Evolutionary conservation across 2,113 vertebrate genomes (phyloP), one percentile per base, ranked within the genome.

Genomic region (Rhodinocichla rosea): DNA sequence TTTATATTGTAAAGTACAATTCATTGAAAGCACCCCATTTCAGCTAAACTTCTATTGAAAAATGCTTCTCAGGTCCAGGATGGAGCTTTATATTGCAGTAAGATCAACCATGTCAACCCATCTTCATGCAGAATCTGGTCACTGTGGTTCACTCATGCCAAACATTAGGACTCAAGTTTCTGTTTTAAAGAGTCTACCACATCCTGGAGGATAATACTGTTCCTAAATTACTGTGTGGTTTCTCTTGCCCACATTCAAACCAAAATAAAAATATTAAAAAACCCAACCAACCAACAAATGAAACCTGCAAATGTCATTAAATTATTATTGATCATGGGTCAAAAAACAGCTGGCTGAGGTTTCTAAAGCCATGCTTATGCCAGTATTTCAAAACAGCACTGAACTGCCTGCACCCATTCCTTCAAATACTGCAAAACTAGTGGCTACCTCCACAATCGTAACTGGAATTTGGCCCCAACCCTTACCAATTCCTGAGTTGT

Each of bases 51-150:
- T 67, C 13, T 33, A 2, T 8, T 49, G 24, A 47, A 44, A 89
- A 86, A 44, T 6, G 1, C 28, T 92, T 74, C 40, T 88, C 21
- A 33, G 23, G 26, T 78, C 22, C 30, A 80, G 30, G n/a, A 44
- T 47, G 49, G 52, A 77, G 11, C 3, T 90, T 82, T 74, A 30
- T 10, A 39, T 42, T 1, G 4, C 32, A 30, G 15, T 32, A 78
- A 52, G 7, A 32, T 28, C 26, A 78, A 24, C 0, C 0, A 6
- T 40, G 7, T 37, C 35, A 56, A 44, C 23, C 4, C 4, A 15
- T 64, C 27, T 71, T 79, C 47, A 33, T 1, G 1, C 11, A 50
- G 10, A 52, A 7, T 57, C 23, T 75, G 19, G 32, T 62, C 52
- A 53, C 14, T 24, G 24, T 3, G 1, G 4, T 75, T 82, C n/a